Base-by-base conservation (phyloP, 2,797 vertebrate species). In the Pterois miles region DNA sequence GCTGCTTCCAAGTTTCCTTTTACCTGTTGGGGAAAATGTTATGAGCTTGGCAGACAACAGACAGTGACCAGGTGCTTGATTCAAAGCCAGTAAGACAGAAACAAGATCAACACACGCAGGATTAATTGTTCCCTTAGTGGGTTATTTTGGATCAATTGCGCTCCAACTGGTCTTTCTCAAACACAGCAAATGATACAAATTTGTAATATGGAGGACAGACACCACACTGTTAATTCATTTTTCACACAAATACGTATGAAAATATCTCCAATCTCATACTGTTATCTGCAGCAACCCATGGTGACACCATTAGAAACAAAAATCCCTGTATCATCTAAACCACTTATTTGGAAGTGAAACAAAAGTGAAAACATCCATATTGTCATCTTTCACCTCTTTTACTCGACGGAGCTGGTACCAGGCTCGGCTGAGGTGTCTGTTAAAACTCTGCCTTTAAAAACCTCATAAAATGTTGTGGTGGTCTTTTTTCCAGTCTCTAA, bases 11-110 rank as follows among this genome's bases (percentile, higher is more conserved):
- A 34, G 76, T 85, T 84, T 89, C 84, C 84, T 79, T 81, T 82
- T 48, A 92, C 91, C 91, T 93, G 91, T 86, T 73, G 84, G 82
- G 67, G 76, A 64, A 86, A 89, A 86, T 68, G 68, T 89, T 68
- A 77, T 29, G 56, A 84, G 43, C 12, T 86, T 83, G 62, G 71
- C 74, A 84, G 74, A 78, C 14, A 71, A 77, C 29, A 80, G 66
- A 76, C 71, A 78, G 54, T 53, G 60, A 75, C 50, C 81, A 84
- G 67, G 71, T 68, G 50, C 23, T 77, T 76, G 63, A 75, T 11
- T 57, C 31, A 8, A 40, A 68, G 72, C 62, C 73, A 78, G n/a
- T 22, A 57, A 71, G 14, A 76, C 57, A 85, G 36, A 67, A 76
- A 78, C 33, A 69, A 40, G 31, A 72, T 60, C 65, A 84, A 74